Conservation (phyloP, 2,797 vertebrate species). For the Mus caroli region DNA sequence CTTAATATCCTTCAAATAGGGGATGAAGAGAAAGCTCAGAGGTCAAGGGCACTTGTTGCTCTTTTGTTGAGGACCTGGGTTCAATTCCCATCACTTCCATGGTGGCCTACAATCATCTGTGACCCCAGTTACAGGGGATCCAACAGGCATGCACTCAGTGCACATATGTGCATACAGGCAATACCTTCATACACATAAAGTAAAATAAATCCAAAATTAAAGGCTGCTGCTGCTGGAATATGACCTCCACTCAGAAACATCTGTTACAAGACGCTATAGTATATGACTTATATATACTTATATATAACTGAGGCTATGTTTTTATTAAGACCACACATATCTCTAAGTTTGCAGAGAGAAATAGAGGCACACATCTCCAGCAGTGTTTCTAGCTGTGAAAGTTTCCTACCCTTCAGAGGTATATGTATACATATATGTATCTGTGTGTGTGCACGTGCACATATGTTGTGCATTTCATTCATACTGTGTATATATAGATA, state of each 20-base stretch:
- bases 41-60: background rate
- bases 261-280: background rate
- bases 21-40: background rate
- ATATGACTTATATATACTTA: background rate
- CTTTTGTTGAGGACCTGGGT: background rate
- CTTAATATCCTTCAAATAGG: conserved; percentile 15
- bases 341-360: background rate
- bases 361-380: background rate
- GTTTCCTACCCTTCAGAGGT: background rate
- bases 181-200: background rate
- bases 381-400: background rate
- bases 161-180: background rate
- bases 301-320: background rate
- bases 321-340: background rate
- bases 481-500: too few species aligned
- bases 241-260: background rate
- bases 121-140: background rate
- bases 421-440: background rate
- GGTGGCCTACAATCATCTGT: background rate
- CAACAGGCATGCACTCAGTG: too few species aligned
- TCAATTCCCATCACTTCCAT: background rate
- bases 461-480: too few species aligned
- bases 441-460: too few species aligned
- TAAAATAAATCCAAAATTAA: background rate
- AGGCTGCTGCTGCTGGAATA: background rate